Conservation (phyloP, 2,888 invertebrate species). For the Oligia strigilis region DNA sequence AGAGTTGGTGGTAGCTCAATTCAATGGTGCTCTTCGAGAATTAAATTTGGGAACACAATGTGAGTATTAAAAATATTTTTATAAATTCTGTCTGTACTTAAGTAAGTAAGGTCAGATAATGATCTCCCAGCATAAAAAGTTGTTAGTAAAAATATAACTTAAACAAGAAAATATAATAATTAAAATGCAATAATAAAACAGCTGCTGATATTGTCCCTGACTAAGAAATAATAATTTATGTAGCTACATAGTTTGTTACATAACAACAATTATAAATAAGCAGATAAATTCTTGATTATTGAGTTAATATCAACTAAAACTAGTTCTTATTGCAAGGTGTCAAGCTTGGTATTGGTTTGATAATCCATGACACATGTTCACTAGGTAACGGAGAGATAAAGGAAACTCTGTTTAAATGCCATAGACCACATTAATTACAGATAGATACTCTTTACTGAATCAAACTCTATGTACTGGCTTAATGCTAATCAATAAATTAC, state of each 20-base stretch:
- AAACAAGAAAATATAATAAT: not conserved
- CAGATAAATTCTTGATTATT: constrained; percentile 43
- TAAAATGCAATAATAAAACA: constrained; percentile 9
- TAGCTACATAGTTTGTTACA: constrained; percentile 17
- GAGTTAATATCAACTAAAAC: constrained; percentile 29
- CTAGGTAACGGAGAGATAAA: constrained; percentile 18
- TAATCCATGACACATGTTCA: constrained; percentile 8
- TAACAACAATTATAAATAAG: constrained; percentile 16
- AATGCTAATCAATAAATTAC: not conserved
- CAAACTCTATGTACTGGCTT: not conserved
- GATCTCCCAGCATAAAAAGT: not conserved
- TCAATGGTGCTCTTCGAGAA: constrained; percentile 83
- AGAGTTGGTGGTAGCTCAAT: constrained; percentile 84
- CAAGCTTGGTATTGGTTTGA: constrained; percentile 35
- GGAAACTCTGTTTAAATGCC: constrained; percentile 8
- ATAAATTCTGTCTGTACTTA: not conserved
- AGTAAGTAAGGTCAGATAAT: not conserved
- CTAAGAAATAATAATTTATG: constrained; percentile 28
- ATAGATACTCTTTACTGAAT: constrained; percentile 15
- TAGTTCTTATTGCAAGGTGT: constrained; percentile 22
- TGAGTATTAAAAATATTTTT: constrained; percentile 71
- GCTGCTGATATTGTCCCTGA: constrained; percentile 17
- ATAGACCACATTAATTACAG: constrained; percentile 15
- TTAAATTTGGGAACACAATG: constrained; percentile 78
- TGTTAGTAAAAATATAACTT: not conserved